Evolutionary conservation across 2,888 invertebrate genomes (phyloP).

Genomic region (Hermaeophaga mercurialis): DNA sequence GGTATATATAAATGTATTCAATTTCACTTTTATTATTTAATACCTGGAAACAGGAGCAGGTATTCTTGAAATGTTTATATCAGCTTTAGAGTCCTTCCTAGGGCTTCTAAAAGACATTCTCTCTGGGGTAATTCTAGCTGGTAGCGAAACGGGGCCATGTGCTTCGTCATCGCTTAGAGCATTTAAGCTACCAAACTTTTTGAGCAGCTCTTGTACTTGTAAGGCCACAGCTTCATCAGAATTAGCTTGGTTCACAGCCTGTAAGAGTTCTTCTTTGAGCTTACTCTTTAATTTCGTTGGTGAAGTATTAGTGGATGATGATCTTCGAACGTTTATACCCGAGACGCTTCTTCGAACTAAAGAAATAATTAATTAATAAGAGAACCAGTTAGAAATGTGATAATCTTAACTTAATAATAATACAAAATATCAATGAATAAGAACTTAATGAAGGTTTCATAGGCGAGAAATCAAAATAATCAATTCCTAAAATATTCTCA

Average conservation of each 20-base stretch:
- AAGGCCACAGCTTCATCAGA: conserved; percentile 75
- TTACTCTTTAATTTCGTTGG: conserved; percentile 64
- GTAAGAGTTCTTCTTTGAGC: conserved; percentile 72
- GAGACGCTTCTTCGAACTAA: conserved; percentile 56
- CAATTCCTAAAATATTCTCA: no score
- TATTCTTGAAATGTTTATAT: conserved; percentile 59
- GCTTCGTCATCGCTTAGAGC: conserved; percentile 69
- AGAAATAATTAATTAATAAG: no score
- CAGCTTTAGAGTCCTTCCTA: conserved; percentile 61
- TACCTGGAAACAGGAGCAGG: conserved; percentile 56
- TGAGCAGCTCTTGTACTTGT: conserved; percentile 74
- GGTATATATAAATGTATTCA: no score
- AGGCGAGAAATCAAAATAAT: no score
- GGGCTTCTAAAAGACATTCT: conserved; percentile 55
- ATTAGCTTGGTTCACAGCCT: conserved; percentile 72
- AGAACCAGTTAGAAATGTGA: no score
- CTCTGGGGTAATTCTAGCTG: conserved; percentile 36
- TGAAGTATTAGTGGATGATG: conserved; percentile 65
- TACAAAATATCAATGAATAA: no score
- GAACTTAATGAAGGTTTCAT: no score
- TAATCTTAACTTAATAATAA: no score
- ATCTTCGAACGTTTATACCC: conserved; percentile 55
- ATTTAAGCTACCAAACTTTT: conserved; percentile 64
- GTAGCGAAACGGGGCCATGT: conserved; percentile 42
- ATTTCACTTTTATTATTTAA: conserved; percentile 19